These are phyloP conservation scores for Sepioteuthis lessoniana DNA, from an alignment of 2,888 invertebrate genomes.

Conservation along the genomic window DNA sequence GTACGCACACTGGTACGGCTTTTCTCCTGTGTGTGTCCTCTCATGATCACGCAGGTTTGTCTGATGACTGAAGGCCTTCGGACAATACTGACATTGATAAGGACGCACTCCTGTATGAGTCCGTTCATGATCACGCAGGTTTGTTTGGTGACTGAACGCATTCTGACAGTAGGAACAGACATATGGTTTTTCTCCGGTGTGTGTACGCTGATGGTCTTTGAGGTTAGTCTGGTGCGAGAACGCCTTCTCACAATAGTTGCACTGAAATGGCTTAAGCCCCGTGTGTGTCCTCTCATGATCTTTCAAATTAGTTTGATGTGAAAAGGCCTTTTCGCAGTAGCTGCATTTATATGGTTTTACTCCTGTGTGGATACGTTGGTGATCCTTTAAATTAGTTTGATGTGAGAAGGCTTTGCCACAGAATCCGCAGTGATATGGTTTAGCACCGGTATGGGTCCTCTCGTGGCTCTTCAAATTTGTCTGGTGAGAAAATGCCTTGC, in stretches of 20 bases:
- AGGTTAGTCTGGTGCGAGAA: conserved; percentile 45
- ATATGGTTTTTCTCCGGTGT: conserved; percentile 14
- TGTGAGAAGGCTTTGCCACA: conserved; percentile 44
- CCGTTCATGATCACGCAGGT: conserved; percentile 41
- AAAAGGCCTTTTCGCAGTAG: conserved; percentile 36
- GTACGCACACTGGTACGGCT: conserved; percentile 45
- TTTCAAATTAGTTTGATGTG: conserved; percentile 36
- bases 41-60: conserved; percentile 47
- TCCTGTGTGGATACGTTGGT: conserved; percentile 37
- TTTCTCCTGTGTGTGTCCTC: conserved; percentile 38
- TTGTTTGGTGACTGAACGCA: conserved; percentile 42
- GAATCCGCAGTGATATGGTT: conserved; percentile 40
- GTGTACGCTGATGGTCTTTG: conserved; percentile 36
- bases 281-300: conserved; percentile 39
- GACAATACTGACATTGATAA: conserved; percentile 36
- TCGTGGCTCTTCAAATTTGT: conserved; percentile 42
- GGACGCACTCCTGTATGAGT: conserved; percentile 44
- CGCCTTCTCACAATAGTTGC: conserved; percentile 44
- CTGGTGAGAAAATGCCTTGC: conserved; percentile 38
- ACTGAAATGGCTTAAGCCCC: conserved; percentile 40
- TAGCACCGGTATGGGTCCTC: conserved; percentile 34
- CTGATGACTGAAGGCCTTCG: conserved; percentile 43
- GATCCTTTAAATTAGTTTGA: conserved; percentile 43
- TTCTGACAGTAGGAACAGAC: conserved; percentile 42
- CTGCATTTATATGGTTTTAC: conserved; percentile 35